Evolutionary conservation across 1,140 invertebrate species (phyloP), one percentile per base, ranked within the genome.

Genomic region (Drosophila virilis): DNA sequence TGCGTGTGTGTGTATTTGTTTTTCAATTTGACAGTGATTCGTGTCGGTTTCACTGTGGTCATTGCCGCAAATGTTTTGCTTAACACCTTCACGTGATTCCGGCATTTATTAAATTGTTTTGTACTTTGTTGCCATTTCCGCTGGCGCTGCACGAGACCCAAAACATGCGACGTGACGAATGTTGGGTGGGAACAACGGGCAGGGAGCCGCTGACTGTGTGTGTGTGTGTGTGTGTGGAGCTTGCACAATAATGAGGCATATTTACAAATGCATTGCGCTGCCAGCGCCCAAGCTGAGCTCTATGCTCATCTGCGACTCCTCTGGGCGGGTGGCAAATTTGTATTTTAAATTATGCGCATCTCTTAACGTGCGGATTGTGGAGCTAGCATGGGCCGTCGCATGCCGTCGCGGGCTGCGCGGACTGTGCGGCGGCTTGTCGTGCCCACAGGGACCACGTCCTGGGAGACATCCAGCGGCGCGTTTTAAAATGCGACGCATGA

Each of bases 11-110:
- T 33, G 54, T 60, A 12, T 50, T 33, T 51, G 33, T 46, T 42
- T 82, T 82, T 82, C 67, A 80, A 80, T 84, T 84, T 82, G 40
- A 50, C 33, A 62, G 43, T 59, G 37, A 75, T 80, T 62, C 50
- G 68, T 70, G 68, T 55, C 51, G 60, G 50, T 46, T 54, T 70
- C 46, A 42, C 9, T 54, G 69, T 65, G 70, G 64, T 62, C 75
- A 66, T 77, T 68, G 71, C 75, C 64, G 64, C 60, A 78, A 80
- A 83, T 88, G 83, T 89, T 88, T 88, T 88, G 83, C 74, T 88
- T 89, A 89, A 88, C 83, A 88, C 83, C 83, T 88, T 88, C 84
- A 89, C 83, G 84, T 89, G 83, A 88, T 89, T 88, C 83, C 83
- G 83, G 83, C 84, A 88, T 88, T 88, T 88, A 88, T 88, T 88